phyloP scores from a whole-genome alignment of 2,797 vertebrate genomes.

The Cynopterus sphinx region DNA sequence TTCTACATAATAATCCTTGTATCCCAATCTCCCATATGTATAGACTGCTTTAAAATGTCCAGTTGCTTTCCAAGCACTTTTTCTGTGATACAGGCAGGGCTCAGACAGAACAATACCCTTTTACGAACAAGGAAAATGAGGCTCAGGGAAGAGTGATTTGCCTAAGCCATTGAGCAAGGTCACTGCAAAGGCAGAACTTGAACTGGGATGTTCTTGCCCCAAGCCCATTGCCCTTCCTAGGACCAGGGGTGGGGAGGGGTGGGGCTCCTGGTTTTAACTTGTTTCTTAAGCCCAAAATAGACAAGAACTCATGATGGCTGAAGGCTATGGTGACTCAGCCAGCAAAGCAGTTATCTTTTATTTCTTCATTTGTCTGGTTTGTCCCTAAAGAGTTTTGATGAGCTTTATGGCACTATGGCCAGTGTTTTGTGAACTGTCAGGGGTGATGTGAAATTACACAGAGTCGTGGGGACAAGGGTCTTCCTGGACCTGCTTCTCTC shows the following conservation, averaged over 20 bases:
- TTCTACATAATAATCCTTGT: background rate
- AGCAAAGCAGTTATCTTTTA: background rate
- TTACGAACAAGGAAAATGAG: background rate
- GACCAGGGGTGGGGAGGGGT: accelerated
- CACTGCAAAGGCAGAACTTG: background rate
- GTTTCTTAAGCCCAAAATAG: background rate
- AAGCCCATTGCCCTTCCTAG: accelerated
- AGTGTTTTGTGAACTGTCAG: background rate
- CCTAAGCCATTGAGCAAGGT: background rate
- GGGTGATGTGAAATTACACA: background rate
- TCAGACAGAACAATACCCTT: background rate
- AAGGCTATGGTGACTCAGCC: background rate
- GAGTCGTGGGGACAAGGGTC: accelerated
- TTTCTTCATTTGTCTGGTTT: background rate
- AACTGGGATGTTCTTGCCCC: background rate
- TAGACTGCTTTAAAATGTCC: background rate
- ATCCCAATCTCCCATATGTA: background rate
- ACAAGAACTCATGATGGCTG: accelerated
- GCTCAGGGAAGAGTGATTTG: background rate
- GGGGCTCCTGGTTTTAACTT: background rate
- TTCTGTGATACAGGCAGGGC: background rate
- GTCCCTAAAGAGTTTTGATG: background rate
- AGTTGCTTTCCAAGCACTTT: background rate
- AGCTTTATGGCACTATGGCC: background rate
- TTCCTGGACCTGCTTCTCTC: background rate